Percentiles rank a stretch among this genome's conserved stretches.
Evolutionary conservation across 2,113 vertebrate species (phyloP).

Genomic region (Puffinus mauretanicus): DNA sequence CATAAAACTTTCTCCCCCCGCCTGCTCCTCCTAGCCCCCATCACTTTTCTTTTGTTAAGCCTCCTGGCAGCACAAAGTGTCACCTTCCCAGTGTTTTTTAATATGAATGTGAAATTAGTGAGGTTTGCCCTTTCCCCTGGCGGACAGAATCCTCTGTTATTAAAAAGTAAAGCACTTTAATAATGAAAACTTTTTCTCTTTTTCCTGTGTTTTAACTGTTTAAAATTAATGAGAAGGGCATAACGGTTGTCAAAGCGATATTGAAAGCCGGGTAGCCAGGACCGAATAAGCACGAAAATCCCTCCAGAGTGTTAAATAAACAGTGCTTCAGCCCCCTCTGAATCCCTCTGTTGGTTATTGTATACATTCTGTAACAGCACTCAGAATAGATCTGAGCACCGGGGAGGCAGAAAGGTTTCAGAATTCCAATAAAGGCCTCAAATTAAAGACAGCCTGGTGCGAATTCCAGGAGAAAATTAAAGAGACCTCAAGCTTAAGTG

Average conservation of each 20-base stretch:
- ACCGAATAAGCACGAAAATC: slow-evolving; percentile 89
- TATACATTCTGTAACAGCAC: slow-evolving; percentile 94
- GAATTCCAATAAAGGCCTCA: slow-evolving; percentile 89
- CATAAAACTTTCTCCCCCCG: slow-evolving; percentile 64
- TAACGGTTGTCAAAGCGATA: slow-evolving; percentile 91
- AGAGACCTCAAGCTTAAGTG: slow-evolving; percentile 91
- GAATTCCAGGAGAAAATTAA: slow-evolving; percentile 99
- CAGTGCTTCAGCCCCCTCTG: slow-evolving; percentile 86
- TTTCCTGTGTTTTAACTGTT: slow-evolving; percentile 88
- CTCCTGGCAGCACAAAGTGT: slow-evolving; percentile 72
- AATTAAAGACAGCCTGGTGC: slow-evolving; percentile 91
- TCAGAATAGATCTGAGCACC: slow-evolving; percentile 92
- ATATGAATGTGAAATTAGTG: slow-evolving; percentile 85
- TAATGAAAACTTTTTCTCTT: slow-evolving; percentile 92
- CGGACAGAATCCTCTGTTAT: slow-evolving; percentile 88
- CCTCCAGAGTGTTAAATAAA: slow-evolving; percentile 98
- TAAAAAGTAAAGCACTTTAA: slow-evolving; percentile 95
- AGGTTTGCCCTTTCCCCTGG: slow-evolving; percentile 81
- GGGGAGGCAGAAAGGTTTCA: slow-evolving; percentile 81
- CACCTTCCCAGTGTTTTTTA: slow-evolving; percentile 77
- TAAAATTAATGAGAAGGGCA: slow-evolving; percentile 94
- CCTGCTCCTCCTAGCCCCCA: slow-evolving; percentile 44
- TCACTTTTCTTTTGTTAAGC: slow-evolving; percentile 71
- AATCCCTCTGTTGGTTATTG: slow-evolving; percentile 94
- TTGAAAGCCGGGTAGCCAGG: slow-evolving; percentile 87